Evolutionary conservation across 2,113 vertebrate species (phyloP).

Genomic region (Heptranchias perlo): DNA sequence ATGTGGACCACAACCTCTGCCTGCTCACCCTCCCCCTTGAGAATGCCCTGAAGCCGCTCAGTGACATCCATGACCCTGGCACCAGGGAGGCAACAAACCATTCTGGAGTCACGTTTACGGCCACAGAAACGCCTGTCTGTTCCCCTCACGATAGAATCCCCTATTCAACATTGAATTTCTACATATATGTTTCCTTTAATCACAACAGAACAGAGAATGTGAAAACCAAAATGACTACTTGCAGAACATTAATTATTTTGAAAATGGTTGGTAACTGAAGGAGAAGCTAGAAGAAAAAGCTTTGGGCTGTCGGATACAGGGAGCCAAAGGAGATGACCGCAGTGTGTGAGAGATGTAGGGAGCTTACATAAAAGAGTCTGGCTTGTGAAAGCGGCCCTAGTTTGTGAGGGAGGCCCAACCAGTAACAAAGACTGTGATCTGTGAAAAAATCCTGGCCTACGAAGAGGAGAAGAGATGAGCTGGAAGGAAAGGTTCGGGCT

Average conservation of each 20-base stretch:
- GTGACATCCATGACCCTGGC: too few relatives aligned
- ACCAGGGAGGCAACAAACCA: too few relatives aligned
- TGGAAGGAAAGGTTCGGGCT: neutral
- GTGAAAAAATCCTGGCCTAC: neutral
- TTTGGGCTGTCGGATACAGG: neutral
- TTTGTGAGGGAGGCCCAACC: neutral
- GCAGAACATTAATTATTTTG: neutral
- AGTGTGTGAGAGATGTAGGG: neutral
- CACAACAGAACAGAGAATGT: neutral
- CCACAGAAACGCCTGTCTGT: too few relatives aligned
- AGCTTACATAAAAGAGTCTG: neutral
- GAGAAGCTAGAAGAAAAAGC: neutral
- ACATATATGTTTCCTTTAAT: neutral
- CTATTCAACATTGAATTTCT: neutral
- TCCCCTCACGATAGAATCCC: too few relatives aligned
- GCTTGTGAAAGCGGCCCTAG: neutral
- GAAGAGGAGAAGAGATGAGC: neutral
- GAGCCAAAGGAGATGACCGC: neutral
- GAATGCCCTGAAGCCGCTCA: too few relatives aligned
- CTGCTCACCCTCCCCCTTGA: too few relatives aligned
- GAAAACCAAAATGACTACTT: neutral
- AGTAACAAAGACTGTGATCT: neutral
- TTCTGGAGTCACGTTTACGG: too few relatives aligned
- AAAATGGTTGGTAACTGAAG: neutral
- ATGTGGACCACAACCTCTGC: too few relatives aligned